phyloP scores from a whole-genome alignment of 92 coral and sea anemone species.

The Siderastrea siderea region DNA sequence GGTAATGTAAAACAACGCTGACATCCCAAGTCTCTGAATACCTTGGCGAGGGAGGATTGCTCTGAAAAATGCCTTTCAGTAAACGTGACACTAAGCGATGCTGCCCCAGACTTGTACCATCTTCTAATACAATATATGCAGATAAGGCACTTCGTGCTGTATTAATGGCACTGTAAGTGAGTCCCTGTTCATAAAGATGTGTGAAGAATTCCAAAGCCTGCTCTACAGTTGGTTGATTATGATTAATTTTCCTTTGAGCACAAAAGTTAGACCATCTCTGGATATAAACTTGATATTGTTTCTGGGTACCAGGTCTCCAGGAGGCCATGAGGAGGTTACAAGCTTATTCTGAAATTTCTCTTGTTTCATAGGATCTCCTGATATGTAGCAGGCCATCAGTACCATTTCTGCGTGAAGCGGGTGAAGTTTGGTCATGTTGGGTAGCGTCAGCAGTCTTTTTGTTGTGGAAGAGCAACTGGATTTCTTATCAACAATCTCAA shows the following conservation, averaged over 20 bases:
- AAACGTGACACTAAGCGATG: too few species aligned
- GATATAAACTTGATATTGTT: slow-evolving; percentile 44
- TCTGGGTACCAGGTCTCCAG: slow-evolving; percentile 49
- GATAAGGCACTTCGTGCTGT: background rate
- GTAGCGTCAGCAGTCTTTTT: background rate
- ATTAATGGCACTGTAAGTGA: slow-evolving; percentile 19
- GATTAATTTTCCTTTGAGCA: slow-evolving; percentile 61
- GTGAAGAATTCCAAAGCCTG: slow-evolving; percentile 44
- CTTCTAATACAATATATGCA: background rate
- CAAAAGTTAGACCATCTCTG: slow-evolving; percentile 58
- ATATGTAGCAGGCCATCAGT: slow-evolving; percentile 51
- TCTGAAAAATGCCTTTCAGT: too few species aligned
- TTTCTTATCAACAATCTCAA: slow-evolving; percentile 14
- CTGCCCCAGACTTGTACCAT: background rate
- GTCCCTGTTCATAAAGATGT: slow-evolving; percentile 44
- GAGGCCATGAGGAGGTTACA: slow-evolving; percentile 50
- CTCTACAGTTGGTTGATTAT: slow-evolving; percentile 38
- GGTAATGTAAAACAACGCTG: too few species aligned
- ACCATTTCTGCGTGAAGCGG: slow-evolving; percentile 19
- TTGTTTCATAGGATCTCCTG: slow-evolving; percentile 46
- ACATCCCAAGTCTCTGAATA: too few species aligned
- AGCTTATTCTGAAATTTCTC: slow-evolving; percentile 61
- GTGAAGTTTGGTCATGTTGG: slow-evolving; percentile 27
- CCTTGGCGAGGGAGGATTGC: too few species aligned
- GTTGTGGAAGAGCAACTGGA: slow-evolving; percentile 35